Evolutionary conservation across 2,888 invertebrate species (phyloP).

Genomic region (Itoplectis maculator): DNA sequence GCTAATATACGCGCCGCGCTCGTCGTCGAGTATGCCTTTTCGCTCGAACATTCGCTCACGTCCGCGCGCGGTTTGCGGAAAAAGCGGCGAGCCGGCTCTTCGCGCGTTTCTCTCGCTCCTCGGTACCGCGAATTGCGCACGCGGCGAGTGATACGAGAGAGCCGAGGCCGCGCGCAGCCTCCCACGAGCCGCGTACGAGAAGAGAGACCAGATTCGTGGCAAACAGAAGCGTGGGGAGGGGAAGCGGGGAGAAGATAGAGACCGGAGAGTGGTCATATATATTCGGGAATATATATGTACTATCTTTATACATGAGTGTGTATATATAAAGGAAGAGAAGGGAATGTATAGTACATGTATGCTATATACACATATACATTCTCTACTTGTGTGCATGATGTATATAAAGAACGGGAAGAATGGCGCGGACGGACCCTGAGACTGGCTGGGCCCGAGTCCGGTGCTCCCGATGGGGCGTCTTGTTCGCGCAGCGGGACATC

Average conservation of each 20-base stretch:
- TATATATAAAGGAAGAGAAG: conserved; percentile 64
- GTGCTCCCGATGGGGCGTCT: conserved; percentile 80
- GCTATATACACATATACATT: no score
- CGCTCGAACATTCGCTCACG: background rate
- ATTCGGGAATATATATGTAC: conserved; percentile 18
- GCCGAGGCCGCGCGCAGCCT: background rate
- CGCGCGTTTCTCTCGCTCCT: no score
- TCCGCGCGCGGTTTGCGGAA: conserved; percentile 25
- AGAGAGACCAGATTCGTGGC: background rate
- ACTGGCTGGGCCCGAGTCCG: conserved; percentile 55
- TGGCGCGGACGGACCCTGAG: conserved; percentile 64
- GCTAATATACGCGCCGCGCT: background rate
- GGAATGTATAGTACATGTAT: no score
- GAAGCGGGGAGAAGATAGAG: conserved; percentile 49
- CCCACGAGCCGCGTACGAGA: background rate
- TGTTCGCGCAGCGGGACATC: conserved; percentile 80
- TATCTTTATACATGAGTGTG: no score
- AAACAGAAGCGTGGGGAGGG: conserved; percentile 47
- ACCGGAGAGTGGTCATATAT: conserved; percentile 39
- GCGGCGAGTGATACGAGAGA: no score
- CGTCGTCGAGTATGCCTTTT: background rate
- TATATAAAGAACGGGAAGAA: conserved; percentile 67
- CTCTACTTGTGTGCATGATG: no score
- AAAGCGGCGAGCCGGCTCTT: background rate
- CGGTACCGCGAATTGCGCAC: background rate